Evolutionary conservation across 2,797 vertebrate species (phyloP), one percentile per base, ranked within the genome.

Genomic region (Crossoptilon crossoptilon): DNA sequence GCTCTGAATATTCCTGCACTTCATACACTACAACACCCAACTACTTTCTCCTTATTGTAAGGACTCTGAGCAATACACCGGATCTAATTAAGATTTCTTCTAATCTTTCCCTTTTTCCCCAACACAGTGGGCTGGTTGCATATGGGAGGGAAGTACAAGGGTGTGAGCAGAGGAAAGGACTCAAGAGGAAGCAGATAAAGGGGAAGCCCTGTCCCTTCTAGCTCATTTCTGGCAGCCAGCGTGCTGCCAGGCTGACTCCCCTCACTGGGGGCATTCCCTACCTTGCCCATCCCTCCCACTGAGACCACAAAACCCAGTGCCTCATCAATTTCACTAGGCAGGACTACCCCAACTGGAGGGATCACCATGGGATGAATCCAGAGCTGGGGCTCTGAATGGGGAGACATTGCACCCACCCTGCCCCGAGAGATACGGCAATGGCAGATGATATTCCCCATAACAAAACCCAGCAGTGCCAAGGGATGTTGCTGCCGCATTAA

Each of bases 121-220:
- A 46, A 35, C 15, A 51, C 41, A 13, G 31, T 5, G 6, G 46
- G 35, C 35, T 49, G 53, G 39, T 37, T 71, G 63, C 31, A 27
- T 35, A 14, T 5, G 29, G 23, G 11, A 31, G 24, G 60, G 64
- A 67, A 90, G 56, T 66, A 49, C 35, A 80, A 87, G 88, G 77
- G 88, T 76, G 71, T 90, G 74, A 91, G 66, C 88, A 87, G 83
- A 90, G 93, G 93, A 90, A 91, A 87, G 64, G 53, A 90, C 35
- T 91, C 72, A 68, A 81, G 84, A 94, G 86, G 86, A 93, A 95
- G 58, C 48, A 82, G 76, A 88, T 79, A 84, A 93, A 87, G 31
- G 31, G 71, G 49, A 44, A 48, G 70, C 59, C 79, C 0, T 39
- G 60, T 19, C n/a, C 43, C 64, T 79, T 49, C 17, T 24, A 22